Base-by-base conservation (phyloP, 2,113 vertebrate genomes). In the Vimba vimba region DNA sequence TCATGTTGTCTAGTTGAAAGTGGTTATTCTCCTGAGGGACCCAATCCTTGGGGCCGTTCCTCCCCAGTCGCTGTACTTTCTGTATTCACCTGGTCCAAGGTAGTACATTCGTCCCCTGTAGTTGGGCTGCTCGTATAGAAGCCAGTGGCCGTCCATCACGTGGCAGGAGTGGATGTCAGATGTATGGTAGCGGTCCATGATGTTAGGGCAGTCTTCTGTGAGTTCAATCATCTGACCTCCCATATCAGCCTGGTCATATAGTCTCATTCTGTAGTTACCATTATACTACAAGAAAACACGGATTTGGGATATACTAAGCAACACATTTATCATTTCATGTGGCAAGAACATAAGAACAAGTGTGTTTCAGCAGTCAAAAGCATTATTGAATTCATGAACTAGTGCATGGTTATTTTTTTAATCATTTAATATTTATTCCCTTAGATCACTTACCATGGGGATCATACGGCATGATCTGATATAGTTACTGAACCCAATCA, bases 91-190 rank as follows among this genome's bases (percentile, higher is more conserved):
- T 4, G 94, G 94, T 83, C 92, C 93, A 88, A 95, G 17, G 93
- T 95, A 95, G 81, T 92, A 91, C 94, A 91, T 91, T 89, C 66
- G 91, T 87, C 94, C 94, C 89, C 88, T 94, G 93, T 86, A 95
- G 71, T 94, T 77, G 86, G 95, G 91, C 89, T 94, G 93, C 90
- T 95, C 94, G 69, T 94, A 95, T 86, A 95, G 91, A 89, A 94
- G 91, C 95, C 95, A 96, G 91, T 96, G 94, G 71, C 95, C 95
- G 33, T 96, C 94, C 93, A 95, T 92, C 89, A 96, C 94, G 17
- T 94, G 3, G 92, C 94, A 94, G 1, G 95, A 95, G 89, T 87
- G 69, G 87, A 93, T 94, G 43, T 95, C 93, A 25, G 84, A 88
- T 92, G 94, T 94, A 15, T 87, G 92, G 91, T 85, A 94, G 9